phyloP scores from a whole-genome alignment of 2,113 vertebrate species.

The Pholis gunnellus region DNA sequence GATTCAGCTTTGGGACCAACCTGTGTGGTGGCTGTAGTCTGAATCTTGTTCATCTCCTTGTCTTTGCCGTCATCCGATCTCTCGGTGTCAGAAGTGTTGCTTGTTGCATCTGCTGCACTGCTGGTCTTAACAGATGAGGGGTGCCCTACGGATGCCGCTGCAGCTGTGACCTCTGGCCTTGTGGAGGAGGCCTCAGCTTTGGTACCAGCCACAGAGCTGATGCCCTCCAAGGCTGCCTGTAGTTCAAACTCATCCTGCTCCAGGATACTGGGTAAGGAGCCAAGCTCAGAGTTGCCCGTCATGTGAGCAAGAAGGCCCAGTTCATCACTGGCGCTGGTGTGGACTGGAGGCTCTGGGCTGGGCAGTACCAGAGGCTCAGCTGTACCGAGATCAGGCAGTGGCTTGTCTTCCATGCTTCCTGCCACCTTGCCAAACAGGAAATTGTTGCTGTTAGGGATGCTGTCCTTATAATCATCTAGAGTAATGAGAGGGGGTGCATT shows the following conservation, averaged over 20 bases:
- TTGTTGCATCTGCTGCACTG: slow-evolving; percentile 82
- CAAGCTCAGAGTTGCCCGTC: slow-evolving; percentile 85
- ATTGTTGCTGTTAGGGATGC: slow-evolving; percentile 85
- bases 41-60: slow-evolving; percentile 94
- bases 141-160: slow-evolving; percentile 81
- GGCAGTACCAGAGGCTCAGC: slow-evolving; percentile 87
- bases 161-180: slow-evolving; percentile 79
- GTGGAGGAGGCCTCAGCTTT: slow-evolving; percentile 83
- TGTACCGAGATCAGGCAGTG: slow-evolving; percentile 88
- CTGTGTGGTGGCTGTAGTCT: slow-evolving; percentile 94
- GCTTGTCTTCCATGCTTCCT: slow-evolving; percentile 85
- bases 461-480: slow-evolving; percentile 93
- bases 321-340: slow-evolving; percentile 86
- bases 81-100: slow-evolving; percentile 86
- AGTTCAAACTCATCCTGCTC: slow-evolving; percentile 93
- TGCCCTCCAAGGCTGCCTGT: slow-evolving; percentile 83
- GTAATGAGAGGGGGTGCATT: slow-evolving; percentile 93
- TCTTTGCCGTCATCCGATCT: slow-evolving; percentile 92
- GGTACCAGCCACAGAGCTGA: slow-evolving; percentile 80
- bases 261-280: slow-evolving; percentile 85
- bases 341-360: slow-evolving; percentile 85
- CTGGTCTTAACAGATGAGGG: slow-evolving; percentile 85
- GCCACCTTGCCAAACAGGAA: slow-evolving; percentile 92
- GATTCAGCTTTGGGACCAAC: slow-evolving; percentile 27
- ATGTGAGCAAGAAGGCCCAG: slow-evolving; percentile 90